Evolutionary conservation across 2,797 vertebrate genomes (phyloP), one percentile per base, ranked within the genome.

Genomic region (Melanotaenia maccullochi): DNA sequence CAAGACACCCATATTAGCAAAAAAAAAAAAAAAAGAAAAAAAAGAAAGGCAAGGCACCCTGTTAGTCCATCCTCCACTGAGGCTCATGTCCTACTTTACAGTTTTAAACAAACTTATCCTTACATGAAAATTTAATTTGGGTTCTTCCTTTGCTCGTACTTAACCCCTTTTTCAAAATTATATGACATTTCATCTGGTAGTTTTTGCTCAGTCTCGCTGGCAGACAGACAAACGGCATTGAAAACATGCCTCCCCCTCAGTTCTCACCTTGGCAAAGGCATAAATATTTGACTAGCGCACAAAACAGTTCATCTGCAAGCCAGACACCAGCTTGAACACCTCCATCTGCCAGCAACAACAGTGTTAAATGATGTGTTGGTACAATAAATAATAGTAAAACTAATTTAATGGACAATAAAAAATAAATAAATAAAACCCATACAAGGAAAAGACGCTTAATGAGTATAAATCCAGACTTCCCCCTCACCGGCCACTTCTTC

Each of bases 271-370:
- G 24, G 16, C 11, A 24, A 69, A 52, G 47, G 32, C 47, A 64
- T 51, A 65, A 51, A 59, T 20, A 72, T 65, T 52, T 18, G 70
- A 58, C 20, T 9, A 73, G 52, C 33, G 18, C 62, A 44, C 49
- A 60, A 65, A 8, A 47, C 62, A 16, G 44, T 60, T 59, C 33
- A 59, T 60, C 18, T 24, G 20, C 33, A 60, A 58, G 35, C 47
- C 69, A 66, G 2, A 32, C 13, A 16, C 30, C 49, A 62, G 58
- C 51, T 62, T 62, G 36, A 25, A 49, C 68, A 35, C 9, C 4
- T 68, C 60, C n/a, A 68, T 62, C 33, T 24, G 51, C 24, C 54
- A 68, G 47, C 49, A 73, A 36, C 35, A 59, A 68, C 44, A 67
- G 33, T 55, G 35, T 62, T 57, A 33, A 79, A 33, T 33, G 32